Conservation (phyloP, 2,113 vertebrate species). For the Ptilonorhynchus violaceus region DNA sequence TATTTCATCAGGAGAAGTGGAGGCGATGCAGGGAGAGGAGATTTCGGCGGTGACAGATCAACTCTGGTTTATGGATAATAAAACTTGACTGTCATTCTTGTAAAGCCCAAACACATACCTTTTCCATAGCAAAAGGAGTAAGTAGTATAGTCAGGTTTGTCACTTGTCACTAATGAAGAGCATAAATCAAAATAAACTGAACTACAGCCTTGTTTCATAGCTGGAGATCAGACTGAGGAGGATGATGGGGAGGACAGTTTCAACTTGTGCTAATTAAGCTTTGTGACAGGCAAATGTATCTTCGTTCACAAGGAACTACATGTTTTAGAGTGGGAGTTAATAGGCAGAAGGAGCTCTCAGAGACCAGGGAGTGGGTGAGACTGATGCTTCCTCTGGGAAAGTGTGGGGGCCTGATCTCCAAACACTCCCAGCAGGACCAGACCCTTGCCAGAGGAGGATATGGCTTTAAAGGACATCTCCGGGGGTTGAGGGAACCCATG, state of each 20-base stretch:
- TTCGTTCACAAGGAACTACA: not conserved
- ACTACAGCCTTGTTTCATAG: not conserved
- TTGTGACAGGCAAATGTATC: conserved; percentile 1
- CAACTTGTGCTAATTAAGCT: conserved; percentile 26
- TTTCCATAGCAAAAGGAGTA: not conserved
- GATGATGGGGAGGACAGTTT: not conserved
- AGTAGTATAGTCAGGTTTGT: not conserved
- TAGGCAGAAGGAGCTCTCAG: not conserved
- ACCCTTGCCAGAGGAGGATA: not conserved
- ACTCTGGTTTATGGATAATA: not conserved
- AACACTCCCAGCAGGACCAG: not conserved
- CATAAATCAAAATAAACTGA: not conserved
- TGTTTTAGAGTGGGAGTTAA: conserved; percentile 40
- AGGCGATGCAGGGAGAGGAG: not conserved
- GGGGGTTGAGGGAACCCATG: not conserved
- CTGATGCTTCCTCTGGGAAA: not conserved
- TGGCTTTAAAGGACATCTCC: not conserved
- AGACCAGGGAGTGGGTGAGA: conserved; percentile 31
- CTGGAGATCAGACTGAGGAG: not conserved
- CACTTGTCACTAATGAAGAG: not conserved
- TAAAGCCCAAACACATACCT: not conserved
- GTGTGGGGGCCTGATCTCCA: not conserved
- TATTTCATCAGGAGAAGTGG: not conserved
- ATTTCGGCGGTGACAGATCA: accelerated
- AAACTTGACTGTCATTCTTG: not conserved